Conservation (phyloP, 2,113 vertebrate genomes). For the Cyprinus carpio region DNA sequence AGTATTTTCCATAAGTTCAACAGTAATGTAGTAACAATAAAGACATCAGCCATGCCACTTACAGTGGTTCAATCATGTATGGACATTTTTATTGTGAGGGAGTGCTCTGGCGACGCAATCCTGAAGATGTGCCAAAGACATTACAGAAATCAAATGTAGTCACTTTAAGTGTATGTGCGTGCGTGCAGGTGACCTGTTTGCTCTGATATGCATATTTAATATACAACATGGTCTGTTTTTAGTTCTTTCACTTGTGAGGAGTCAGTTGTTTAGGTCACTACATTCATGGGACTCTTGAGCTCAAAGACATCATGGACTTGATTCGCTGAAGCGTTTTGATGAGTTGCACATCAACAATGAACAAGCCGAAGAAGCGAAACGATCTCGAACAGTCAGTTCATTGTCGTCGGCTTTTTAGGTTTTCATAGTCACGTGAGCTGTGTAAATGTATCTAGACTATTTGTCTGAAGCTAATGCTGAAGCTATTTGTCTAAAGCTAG, state of each 20-base stretch:
- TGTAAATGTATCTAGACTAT: conserved; percentile 17
- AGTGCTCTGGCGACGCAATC: neutral
- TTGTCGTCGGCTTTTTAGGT: conserved; percentile 10
- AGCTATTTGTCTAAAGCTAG: neutral
- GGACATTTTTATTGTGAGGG: neutral
- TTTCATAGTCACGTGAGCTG: conserved; percentile 37
- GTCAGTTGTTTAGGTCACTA: conserved; percentile 3
- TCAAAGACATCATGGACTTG: conserved; percentile 8
- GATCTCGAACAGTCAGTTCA: conserved; percentile 14
- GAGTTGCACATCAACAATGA: conserved; percentile 33
- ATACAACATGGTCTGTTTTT: conserved; percentile 54
- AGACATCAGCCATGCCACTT: neutral
- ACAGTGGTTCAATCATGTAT: neutral
- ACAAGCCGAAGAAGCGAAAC: conserved; percentile 17
- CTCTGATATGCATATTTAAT: neutral
- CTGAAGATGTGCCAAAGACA: neutral
- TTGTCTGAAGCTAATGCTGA: neutral
- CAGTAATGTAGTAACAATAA: neutral
- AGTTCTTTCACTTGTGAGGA: conserved; percentile 55
- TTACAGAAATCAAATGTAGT: neutral
- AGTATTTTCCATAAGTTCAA: neutral
- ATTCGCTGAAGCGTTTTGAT: conserved; percentile 20
- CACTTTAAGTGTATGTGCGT: neutral
- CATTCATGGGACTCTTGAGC: neutral
- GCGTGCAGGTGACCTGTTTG: neutral